phyloP scores from a whole-genome alignment of 2,113 vertebrate species.

The Alethe castanea region DNA sequence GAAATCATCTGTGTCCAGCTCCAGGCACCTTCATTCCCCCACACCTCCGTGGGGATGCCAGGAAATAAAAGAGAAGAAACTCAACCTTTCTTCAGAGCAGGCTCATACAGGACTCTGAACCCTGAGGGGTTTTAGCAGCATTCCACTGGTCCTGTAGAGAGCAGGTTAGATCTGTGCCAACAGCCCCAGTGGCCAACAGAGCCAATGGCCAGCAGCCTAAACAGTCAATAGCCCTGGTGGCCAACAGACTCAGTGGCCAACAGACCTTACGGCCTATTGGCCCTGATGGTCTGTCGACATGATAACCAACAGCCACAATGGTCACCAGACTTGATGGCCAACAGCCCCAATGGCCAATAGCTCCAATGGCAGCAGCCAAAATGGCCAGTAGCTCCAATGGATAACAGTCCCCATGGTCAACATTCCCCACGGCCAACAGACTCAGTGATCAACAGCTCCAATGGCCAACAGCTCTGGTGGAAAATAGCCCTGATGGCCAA shows the following conservation, averaged over 20 bases:
- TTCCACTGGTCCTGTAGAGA: neutral
- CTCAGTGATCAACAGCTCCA: neutral
- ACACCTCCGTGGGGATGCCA: fast-evolving
- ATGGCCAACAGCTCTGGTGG: too few relatives aligned
- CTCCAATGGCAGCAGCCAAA: too few relatives aligned
- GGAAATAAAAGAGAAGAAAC: neutral
- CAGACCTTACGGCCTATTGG: neutral
- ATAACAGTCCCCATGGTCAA: too few relatives aligned
- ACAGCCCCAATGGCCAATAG: neutral
- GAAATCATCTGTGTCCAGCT: neutral
- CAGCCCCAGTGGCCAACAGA: neutral
- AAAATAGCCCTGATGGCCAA: fast-evolving
- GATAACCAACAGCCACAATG: too few relatives aligned
- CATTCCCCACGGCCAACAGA: too few relatives aligned
- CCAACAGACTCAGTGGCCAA: neutral
- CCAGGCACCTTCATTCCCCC: neutral
- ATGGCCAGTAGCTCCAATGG: neutral
- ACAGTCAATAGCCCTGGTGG: too few relatives aligned
- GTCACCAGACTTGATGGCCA: too few relatives aligned
- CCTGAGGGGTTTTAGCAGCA: neutral
- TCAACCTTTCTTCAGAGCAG: neutral
- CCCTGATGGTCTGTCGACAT: neutral
- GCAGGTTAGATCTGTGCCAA: neutral
- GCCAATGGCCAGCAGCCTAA: neutral
- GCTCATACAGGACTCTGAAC: neutral